Evolutionary conservation across 2,113 vertebrate species (phyloP), one percentile per base, ranked within the genome.

Genomic region (Notiomystis cincta): DNA sequence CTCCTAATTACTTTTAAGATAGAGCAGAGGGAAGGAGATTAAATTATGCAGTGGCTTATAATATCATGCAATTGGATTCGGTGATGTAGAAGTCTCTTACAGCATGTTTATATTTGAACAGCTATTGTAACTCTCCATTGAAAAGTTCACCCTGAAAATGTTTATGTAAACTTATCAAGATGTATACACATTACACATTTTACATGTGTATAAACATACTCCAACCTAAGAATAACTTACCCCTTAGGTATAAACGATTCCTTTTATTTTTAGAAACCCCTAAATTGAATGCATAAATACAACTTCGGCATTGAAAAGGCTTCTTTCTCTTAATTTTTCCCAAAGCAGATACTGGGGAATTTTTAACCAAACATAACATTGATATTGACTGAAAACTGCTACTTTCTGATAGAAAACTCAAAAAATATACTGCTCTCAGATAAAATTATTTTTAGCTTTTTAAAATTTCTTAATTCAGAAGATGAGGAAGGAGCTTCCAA

Each of bases 1-100:
- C 50, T 85, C 70, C 69, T 95, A 93, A 93, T 90, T 81, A 92
- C 76, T 93, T 90, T 73, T 73, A 95, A 83, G 50, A 89, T 6
- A 66, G 89, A 95, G 47, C 42, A 92, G 58, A 66, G 54, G 15
- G 62, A 80, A 90, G 57, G 42, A 86, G 54, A 93, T 78, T 77
- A 81, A 90, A 95, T 97, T 83, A 93, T 90, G 75, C 62, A 90
- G 76, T 62, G 82, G 25, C 48, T 70, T 86, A 23, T 77, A 95
- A 93, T 57, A 62, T 7, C 58, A 62, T n/a, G 64, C 88, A 61
- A 83, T 47, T 66, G 79, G 88, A 86, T 70, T 96, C 58, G 77
- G 23, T 57, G 70, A 82, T 40, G 56, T 35, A 50, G 42, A 51
- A 83, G 58, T 47, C 60, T 72, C 58, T 86, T 30, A 57, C 31